Percentiles rank a stretch among this genome's conserved stretches.
These are phyloP conservation scores for Hypotaenidia okinawae DNA, from an alignment of 2,797 vertebrate species.

Conservation along the genomic window DNA sequence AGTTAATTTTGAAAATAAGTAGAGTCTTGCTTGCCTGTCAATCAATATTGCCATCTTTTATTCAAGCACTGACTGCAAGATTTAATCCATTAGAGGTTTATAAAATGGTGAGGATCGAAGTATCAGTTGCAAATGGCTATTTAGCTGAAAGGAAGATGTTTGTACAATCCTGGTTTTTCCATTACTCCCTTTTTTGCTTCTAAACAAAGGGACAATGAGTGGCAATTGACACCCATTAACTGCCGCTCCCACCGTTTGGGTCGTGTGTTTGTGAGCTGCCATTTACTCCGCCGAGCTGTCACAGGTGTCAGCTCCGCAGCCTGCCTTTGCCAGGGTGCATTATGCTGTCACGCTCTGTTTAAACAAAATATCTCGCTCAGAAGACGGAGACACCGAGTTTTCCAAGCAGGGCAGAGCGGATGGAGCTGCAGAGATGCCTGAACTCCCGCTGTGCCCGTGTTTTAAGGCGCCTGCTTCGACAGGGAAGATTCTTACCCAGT, in stretches of 20 bases:
- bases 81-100: background rate
- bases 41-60: background rate
- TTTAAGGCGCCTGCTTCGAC: background rate
- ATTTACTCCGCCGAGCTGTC: background rate
- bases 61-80: background rate
- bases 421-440: background rate
- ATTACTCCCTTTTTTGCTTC: background rate
- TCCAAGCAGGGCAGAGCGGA: background rate
- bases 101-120: background rate
- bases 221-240: background rate
- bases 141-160: background rate
- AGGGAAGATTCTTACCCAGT: background rate
- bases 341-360: constrained; percentile 31
- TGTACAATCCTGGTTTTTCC: background rate
- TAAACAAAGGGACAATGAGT: background rate
- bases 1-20: background rate
- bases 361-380: constrained; percentile 34
- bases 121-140: background rate
- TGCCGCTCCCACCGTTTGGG: background rate
- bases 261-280: background rate
- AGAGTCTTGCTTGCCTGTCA: background rate
- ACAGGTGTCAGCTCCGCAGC: background rate
- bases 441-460: background rate
- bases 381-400: background rate
- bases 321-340: background rate